Evolutionary conservation across 2,797 vertebrate genomes (phyloP), one percentile per base, ranked within the genome.

Genomic region (Muscicapa comitata): DNA sequence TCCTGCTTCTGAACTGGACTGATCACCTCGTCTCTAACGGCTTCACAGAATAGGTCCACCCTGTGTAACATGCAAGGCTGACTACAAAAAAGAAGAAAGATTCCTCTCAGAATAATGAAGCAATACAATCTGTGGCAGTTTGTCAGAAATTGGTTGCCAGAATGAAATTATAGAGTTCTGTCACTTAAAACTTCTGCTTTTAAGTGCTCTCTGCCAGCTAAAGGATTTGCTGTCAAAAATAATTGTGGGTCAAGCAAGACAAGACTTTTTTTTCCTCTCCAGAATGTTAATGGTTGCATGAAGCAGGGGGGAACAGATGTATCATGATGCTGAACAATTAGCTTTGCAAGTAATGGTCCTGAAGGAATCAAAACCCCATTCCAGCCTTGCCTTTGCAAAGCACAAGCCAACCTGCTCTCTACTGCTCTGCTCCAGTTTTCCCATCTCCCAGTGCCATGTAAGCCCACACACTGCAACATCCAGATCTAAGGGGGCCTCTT

Each of bases 351-450:
- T 26, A 50, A 47, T 17, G 25, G 35, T 55, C 67, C n/a, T 53
- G 76, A 71, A 92, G 53, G 24, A 86, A 77, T 5, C 0, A 2
- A 77, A 84, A 53, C 5, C 20, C 45, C 7, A 1, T 17, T 55
- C 24, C 57, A 85, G 54, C 37, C 26, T 50, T 37, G 51, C 24
- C 54, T 70, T 54, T 59, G 13, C 23, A 53, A 84, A 86, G 63
- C 58, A 75, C 16, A 75, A 81, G 13, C 47, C 7, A 7, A 58
- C 11, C 50, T 38, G 20, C 38, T 77, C 45, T 54, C 47, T 57
- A 16, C 0, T 42, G 51, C 59, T 35, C 20, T 0, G 0, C 18
- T 21, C 31, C 0, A 9, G 54, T 77, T 45, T 31, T 48, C 45
- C 62, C 50, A 57, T 23, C 35, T 88, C 70, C 73, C 65, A 17